A percentile compares a stretch with the other conserved stretches of the same genome.
phyloP scores from a whole-genome alignment of 2,113 vertebrate species.

The Plotosus lineatus region DNA sequence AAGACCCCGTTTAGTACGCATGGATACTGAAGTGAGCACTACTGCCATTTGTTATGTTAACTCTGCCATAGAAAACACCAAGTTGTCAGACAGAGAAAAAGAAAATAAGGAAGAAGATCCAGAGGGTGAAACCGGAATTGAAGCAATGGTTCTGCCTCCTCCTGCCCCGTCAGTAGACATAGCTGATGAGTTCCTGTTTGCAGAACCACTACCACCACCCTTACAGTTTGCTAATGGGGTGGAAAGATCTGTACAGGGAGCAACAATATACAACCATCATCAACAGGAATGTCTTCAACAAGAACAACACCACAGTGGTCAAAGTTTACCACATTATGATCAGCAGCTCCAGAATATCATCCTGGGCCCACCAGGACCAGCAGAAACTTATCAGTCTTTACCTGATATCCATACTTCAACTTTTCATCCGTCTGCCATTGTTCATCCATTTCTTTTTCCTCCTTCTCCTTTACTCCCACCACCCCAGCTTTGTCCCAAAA shows the following conservation, averaged over 20 bases:
- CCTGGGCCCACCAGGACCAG: slow-evolving; percentile 19
- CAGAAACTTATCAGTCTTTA: slow-evolving; percentile 30
- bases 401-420: slow-evolving; percentile 24
- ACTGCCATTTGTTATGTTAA: slow-evolving; percentile 57
- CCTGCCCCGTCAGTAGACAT: slow-evolving; percentile 86
- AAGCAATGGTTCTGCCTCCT: slow-evolving; percentile 83
- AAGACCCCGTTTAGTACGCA: slow-evolving; percentile 71
- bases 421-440: slow-evolving; percentile 52
- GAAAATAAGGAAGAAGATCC: slow-evolving; percentile 54
- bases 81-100: slow-evolving; percentile 60
- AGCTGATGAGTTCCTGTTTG: slow-evolving; percentile 90
- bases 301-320: slow-evolving; percentile 1
- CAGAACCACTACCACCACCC: slow-evolving; percentile 86
- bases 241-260: slow-evolving; percentile 68
- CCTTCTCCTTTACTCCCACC: slow-evolving; percentile 30
- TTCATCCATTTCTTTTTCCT: slow-evolving; percentile 57
- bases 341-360: slow-evolving; percentile 9
- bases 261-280: slow-evolving; percentile 58
- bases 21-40: slow-evolving; percentile 65
- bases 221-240: slow-evolving; percentile 89
- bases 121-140: slow-evolving; percentile 65
- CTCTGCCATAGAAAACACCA: slow-evolving; percentile 46
- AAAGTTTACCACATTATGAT: slow-evolving; percentile 14
- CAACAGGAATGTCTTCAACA: slow-evolving; percentile 55
- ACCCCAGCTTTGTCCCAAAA: slow-evolving; percentile 53